A percentile compares a stretch with the other conserved stretches of the same genome.
phyloP scores from a whole-genome alignment of 2,113 vertebrate genomes.

The Cricetomys ansorgei region DNA sequence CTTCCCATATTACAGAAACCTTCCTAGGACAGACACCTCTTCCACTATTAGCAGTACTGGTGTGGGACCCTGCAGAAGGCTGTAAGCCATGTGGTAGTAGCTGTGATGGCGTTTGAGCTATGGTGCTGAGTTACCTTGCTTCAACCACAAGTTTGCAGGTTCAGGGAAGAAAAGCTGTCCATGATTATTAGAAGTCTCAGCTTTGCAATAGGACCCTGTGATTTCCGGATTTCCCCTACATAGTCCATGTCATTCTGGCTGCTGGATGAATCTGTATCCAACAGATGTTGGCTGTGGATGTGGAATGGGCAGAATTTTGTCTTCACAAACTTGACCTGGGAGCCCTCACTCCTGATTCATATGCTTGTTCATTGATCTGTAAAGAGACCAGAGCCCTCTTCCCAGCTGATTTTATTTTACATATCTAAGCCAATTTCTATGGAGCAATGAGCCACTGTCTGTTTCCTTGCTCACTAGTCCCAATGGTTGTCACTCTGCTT shows the following conservation, averaged over 20 bases:
- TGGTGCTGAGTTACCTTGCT: neutral
- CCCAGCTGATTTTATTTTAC: no score
- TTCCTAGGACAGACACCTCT: neutral
- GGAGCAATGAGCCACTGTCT: neutral
- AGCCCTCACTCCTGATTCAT: neutral
- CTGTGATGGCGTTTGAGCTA: neutral
- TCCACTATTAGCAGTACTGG: neutral
- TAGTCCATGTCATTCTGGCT: conserved; percentile 14
- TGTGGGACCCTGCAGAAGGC: neutral
- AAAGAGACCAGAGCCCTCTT: neutral
- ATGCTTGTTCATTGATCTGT: neutral
- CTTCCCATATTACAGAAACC: neutral
- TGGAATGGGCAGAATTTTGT: neutral
- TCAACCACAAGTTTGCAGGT: neutral
- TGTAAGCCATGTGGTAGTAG: neutral
- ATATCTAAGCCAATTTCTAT: neutral
- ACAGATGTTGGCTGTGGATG: no score
- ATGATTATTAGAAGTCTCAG: neutral
- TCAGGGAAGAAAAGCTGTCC: neutral
- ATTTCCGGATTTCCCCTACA: conserved; percentile 1
- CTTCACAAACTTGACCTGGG: neutral
- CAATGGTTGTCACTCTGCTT: neutral
- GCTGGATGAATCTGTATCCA: conserved; percentile 6
- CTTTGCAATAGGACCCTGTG: neutral
- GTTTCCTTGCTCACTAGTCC: neutral